Percentiles rank a stretch among this genome's conserved stretches.
Evolutionary conservation across 2,797 vertebrate genomes (phyloP).

Genomic region (Xerus rutilus): DNA sequence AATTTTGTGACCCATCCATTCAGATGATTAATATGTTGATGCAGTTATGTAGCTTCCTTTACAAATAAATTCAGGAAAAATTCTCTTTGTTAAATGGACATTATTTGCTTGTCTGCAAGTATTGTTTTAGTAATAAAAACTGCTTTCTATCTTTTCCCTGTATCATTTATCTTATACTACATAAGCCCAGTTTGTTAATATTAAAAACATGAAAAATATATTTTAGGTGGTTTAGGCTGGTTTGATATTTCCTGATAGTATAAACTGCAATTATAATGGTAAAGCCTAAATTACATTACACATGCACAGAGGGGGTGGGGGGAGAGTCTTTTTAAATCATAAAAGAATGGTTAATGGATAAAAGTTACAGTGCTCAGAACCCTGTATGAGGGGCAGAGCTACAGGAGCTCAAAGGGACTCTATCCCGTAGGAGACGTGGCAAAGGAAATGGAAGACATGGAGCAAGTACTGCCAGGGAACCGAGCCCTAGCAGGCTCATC

Average conservation of each 20-base stretch:
- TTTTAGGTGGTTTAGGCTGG: neutral
- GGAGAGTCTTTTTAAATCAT: neutral
- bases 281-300: neutral
- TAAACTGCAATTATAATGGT: neutral
- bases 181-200: neutral
- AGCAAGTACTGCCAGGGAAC: fast-evolving
- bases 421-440: fast-evolving
- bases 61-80: neutral
- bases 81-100: neutral
- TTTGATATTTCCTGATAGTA: neutral
- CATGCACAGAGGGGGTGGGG: too few species aligned
- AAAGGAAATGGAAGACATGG: too few species aligned
- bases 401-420: neutral
- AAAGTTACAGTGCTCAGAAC: neutral
- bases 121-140: neutral
- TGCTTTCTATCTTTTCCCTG: neutral
- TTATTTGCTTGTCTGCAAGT: neutral
- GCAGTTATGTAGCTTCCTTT: neutral
- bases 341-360: neutral
- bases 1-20: neutral
- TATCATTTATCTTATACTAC: neutral
- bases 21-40: neutral
- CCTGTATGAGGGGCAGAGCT: fast-evolving
- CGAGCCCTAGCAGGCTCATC: neutral
- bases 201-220: neutral